Percentiles rank a stretch among this genome's conserved stretches.
phyloP scores from a whole-genome alignment of 2,888 invertebrate species.

The Melanotus villosus region DNA sequence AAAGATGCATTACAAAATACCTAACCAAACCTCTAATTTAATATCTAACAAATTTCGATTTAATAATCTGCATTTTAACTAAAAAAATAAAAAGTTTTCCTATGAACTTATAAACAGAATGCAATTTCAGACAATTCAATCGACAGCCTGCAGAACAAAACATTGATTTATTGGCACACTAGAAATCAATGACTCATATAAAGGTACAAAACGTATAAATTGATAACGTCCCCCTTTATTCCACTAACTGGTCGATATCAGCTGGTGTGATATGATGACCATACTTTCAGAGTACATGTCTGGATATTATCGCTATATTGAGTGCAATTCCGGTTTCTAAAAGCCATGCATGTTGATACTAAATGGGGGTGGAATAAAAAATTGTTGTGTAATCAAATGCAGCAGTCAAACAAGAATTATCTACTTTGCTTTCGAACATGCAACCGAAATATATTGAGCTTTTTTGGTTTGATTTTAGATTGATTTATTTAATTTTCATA shows the following conservation, averaged over 20 bases:
- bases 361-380: conserved; percentile 21
- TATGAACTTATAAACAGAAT: no score
- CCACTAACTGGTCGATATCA: conserved; percentile 12
- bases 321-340: conserved; percentile 24
- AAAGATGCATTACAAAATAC: no score
- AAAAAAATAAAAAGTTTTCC: no score
- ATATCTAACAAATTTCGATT: no score
- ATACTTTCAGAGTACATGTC: conserved; percentile 14
- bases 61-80: no score
- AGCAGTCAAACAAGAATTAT: conserved; percentile 4
- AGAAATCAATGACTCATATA: conserved; percentile 7
- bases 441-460: not conserved
- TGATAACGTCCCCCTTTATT: conserved; percentile 9
- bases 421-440: not conserved
- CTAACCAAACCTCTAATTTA: no score
- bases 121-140: no score
- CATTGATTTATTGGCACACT: conserved; percentile 6
- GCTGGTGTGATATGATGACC: not conserved
- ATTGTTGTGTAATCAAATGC: conserved; percentile 15
- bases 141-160: no score
- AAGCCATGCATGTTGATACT: not conserved
- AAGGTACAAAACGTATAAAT: conserved; percentile 7
- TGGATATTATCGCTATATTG: conserved; percentile 6
- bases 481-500: no score
- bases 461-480: not conserved